Evolutionary conservation across 2,888 invertebrate species (phyloP).

Genomic region (Plagodis pulveraria): DNA sequence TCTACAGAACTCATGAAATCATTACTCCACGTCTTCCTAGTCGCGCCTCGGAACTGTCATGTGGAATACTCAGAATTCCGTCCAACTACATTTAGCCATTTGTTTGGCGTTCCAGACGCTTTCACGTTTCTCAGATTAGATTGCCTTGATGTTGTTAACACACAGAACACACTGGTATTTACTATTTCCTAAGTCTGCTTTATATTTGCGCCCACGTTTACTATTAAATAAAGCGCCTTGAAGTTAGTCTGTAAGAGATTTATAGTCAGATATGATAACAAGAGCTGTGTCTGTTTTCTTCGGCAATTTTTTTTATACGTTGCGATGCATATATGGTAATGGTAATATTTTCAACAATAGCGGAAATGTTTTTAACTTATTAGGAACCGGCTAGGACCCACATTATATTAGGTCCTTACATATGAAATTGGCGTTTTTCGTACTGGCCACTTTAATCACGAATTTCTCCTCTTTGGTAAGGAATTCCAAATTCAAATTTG

Average conservation of each 20-base stretch:
- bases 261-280: constrained; percentile 3
- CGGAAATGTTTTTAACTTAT: too few species aligned
- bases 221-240: constrained; percentile 4
- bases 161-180: constrained; percentile 13
- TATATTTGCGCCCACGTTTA: constrained; percentile 8
- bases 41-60: constrained; percentile 7
- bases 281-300: constrained; percentile 3
- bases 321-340: too few species aligned
- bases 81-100: constrained; percentile 24
- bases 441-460: too few species aligned
- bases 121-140: constrained; percentile 26
- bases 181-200: constrained; percentile 13
- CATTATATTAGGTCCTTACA: too few species aligned
- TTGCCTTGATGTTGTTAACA: constrained; percentile 10
- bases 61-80: constrained; percentile 19
- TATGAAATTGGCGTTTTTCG: too few species aligned
- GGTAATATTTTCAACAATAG: too few species aligned
- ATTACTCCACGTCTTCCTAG: constrained; percentile 1
- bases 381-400: too few species aligned
- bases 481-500: too few species aligned
- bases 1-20: not conserved
- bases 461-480: too few species aligned
- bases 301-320: constrained; percentile 1
- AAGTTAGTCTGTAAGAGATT: not conserved
- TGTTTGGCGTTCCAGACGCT: constrained; percentile 25